Evolutionary conservation across 2,888 invertebrate genomes (phyloP).

Genomic region (Drosophila bunnanda): DNA sequence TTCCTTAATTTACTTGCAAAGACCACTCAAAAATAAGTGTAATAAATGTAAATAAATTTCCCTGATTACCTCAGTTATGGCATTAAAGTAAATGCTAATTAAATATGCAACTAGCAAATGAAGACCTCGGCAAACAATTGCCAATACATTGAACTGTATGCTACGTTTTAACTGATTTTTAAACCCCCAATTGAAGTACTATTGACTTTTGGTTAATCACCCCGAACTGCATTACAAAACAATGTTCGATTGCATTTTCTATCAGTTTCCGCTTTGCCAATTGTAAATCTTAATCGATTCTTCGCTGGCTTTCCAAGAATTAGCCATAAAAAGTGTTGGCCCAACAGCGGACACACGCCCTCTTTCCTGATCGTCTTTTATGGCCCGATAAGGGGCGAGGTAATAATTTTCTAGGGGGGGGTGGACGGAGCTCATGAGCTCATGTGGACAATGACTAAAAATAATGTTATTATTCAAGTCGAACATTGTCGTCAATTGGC

Average conservation of each 20-base stretch:
- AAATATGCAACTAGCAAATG: constrained; percentile 28
- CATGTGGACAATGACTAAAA: constrained; percentile 69
- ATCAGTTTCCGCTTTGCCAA: constrained; percentile 31
- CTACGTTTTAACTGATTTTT: constrained; percentile 13
- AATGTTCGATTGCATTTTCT: constrained; percentile 10
- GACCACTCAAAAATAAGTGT: neutral
- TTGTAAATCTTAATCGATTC: constrained; percentile 44
- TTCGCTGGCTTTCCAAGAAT: constrained; percentile 42
- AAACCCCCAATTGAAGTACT: constrained; percentile 3
- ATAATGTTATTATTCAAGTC: constrained; percentile 57
- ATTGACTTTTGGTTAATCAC: constrained; percentile 19
- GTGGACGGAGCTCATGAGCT: constrained; percentile 57
- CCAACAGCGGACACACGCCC: constrained; percentile 57
- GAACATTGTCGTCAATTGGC: constrained; percentile 66
- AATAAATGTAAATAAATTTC: neutral
- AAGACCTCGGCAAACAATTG: constrained; percentile 3
- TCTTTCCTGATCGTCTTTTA: constrained; percentile 65
- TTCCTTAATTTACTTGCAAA: neutral
- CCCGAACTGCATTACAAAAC: constrained; percentile 6
- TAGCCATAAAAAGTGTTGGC: constrained; percentile 25
- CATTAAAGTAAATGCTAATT: constrained; percentile 17
- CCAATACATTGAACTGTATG: neutral
- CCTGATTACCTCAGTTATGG: constrained; percentile 1
- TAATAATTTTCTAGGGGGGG: neutral
- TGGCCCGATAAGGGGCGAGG: constrained; percentile 26